A percentile compares a stretch with the other conserved stretches of the same genome.
phyloP scores from a whole-genome alignment of 35 echinoderm and acorn worm genomes.

The Acanthaster planci region DNA sequence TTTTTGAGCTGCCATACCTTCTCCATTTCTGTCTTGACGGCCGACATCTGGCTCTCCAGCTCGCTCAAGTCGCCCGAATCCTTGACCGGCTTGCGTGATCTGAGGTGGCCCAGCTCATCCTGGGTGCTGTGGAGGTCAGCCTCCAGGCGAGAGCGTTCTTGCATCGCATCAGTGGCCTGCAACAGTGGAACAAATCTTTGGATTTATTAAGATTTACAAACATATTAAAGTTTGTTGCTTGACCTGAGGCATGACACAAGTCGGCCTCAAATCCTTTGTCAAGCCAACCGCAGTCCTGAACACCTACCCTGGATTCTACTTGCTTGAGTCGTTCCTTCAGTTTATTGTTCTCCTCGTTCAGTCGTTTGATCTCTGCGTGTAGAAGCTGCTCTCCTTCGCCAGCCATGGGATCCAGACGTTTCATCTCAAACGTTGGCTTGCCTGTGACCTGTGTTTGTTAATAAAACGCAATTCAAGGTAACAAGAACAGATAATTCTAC shows the following conservation, averaged over 20 bases:
- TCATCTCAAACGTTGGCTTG: slow-evolving; percentile 97
- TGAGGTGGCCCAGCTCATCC: slow-evolving; percentile 58
- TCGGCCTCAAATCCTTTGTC: no score
- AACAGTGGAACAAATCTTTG: no score
- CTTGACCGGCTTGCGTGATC: slow-evolving; percentile 2
- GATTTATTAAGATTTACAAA: no score
- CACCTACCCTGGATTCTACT: slow-evolving; percentile 76
- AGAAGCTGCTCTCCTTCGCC: slow-evolving; percentile 80
- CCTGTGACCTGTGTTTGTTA: slow-evolving; percentile 30
- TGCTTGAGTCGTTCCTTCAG: slow-evolving; percentile 78
- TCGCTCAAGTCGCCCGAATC: slow-evolving; percentile 35
- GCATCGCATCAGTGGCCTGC: slow-evolving; percentile 68
- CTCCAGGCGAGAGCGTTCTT: slow-evolving; percentile 62
- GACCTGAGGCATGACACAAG: no score
- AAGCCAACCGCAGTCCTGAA: no score
- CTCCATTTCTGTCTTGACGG: slow-evolving; percentile 77
- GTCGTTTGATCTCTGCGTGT: slow-evolving; percentile 86
- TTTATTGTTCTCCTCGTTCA: slow-evolving; percentile 89
- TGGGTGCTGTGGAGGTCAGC: slow-evolving; percentile 63
- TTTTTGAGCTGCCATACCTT: slow-evolving; percentile 46
- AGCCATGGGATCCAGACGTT: slow-evolving; percentile 81
- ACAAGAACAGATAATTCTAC: no score
- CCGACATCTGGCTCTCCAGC: slow-evolving; percentile 68
- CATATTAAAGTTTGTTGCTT: no score
- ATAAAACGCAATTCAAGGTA: no score